Base-by-base conservation (phyloP, 2,113 vertebrate genomes). In the Xiphias gladius region DNA sequence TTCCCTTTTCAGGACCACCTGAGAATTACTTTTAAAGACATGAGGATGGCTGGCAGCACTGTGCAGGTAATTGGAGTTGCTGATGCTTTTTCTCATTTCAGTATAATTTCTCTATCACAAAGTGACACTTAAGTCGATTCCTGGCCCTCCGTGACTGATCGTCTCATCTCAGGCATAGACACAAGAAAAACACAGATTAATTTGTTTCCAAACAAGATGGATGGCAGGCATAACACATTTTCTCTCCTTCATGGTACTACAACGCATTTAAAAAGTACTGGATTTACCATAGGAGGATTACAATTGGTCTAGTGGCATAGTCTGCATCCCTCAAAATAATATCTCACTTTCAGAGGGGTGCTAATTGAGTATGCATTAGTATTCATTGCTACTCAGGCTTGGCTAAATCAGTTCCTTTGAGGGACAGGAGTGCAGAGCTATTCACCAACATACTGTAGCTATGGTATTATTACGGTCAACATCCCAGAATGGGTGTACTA, bases 21-120 rank as follows among this genome's bases (percentile, higher is more conserved):
- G 71, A 72, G 68, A 87, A 87, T 64, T 75, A 79, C 84, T 90
- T 92, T 94, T 92, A 92, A 93, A 92, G 88, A 93, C 84, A 69
- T 5, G n/a, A 50, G 72, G 77, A 86, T 78, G 79, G 80, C 89
- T 90, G 89, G 87, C 73, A 83, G 86, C 73, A 22, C 50, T 64
- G 86, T 57, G 84, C 88, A 89, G 83, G 92, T 94, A 94, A 93
- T 93, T 92, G 86, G 90, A 92, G 90, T 85, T 80, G 83, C 89
- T 74, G 55, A 75, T 73, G 86, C 85, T 89, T 90, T 93, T 92
- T 91, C 88, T 93, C 93, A 93, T 94, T 80, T 89, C 50, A 2
- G 80, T 74, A 88, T 95, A 93, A 94, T 94, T 95, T 94, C 93
- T 95, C 91, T 88, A 90, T 94, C 69, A 79, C 80, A 89, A 86